Evolutionary conservation across 2,888 invertebrate genomes (phyloP), one percentile per base, ranked within the genome.

Genomic region (Protonemura montana): DNA sequence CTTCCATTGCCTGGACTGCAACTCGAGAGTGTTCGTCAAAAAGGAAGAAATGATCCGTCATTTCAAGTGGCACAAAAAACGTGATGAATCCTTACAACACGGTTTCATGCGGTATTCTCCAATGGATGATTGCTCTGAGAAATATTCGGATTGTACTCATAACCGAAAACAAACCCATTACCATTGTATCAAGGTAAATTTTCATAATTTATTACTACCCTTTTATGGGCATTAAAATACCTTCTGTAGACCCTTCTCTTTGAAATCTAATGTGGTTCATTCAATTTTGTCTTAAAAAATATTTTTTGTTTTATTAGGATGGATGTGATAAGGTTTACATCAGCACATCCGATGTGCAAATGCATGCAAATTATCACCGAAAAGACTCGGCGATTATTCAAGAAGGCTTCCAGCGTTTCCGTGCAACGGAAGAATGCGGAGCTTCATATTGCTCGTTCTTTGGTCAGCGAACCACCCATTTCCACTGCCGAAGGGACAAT

Each of bases 11-110:
- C 91, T 95, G 88, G 95, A 95, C 92, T 97, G 97, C 92, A 94
- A 94, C 90, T 93, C 93, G 77, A 91, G 97, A 90, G 97, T 98
- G n/a, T 97, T 99, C 91, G 96, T 98, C 90, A 98, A 99, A 92
- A 98, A 99, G 91, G 99, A 99, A 91, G 99, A 99, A 91, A 99
- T 99, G 96, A 98, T 99, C 88, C 95, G 99, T 78, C 99, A 99
- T 92, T 98, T 98, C 91, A 99, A 99, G 93, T 99, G 99, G 99
- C 99, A 99, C 93, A 98, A 98, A 93, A 99, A 99, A 92, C 94
- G 99, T 0, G 98, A 98, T 90, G 99, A 99, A 91, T 98, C 98
- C 6, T 92, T 99, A 59, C 97, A 98, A 88, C 97, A 99, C 90
- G 99, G 99, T 25, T 98, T 98, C 92, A 96, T 98, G 93, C 93